Base-by-base conservation (phyloP, 1,140 invertebrate species). In the Drosophila watanabei region DNA sequence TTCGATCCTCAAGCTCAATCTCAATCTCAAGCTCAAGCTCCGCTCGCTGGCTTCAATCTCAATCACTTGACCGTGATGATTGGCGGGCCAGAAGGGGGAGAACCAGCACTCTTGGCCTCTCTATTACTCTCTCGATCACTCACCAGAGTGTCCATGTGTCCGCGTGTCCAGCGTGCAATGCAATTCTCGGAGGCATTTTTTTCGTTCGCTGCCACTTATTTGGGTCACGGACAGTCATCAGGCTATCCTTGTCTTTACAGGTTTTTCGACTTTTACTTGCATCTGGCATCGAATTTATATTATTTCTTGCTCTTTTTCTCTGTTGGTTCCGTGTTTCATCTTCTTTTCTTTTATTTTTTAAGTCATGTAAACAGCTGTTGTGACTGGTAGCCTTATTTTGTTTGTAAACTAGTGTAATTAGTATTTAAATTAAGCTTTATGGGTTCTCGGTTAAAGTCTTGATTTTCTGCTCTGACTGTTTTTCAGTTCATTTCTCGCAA, bases 231-330 rank as follows among this genome's bases (percentile, higher is more conserved):
- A 89, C 85, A 89, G 86, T 88, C 82, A 75, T 89, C 82, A 66
- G 63, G 35, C 32, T 18, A 45, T 41, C 20, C 20, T 13, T 49
- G 43, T 45, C 68, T 81, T 49, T 82, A 90, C 85, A 90, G 85
- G 85, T 89, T 90, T 90, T 89, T 89, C 85, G 85, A 89, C 85
- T 89, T 89, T 89, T 89, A 89, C 85, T 89, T 89, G 86, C 84
- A 68, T 70, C 78, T 76, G 56, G 64, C 78, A 75, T 64, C 35
- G 54, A 48, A 37, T 33, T 45, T n/a, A 5, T 45, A 1, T 16
- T 51, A 56, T 51, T 45, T 43, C 39, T 45, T 33, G 16, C 18
- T 58, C 14, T 48, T 30, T 30, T 41, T 11, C 48, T 62, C 63
- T 69, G 24, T 78, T 70, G 85, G 82, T 89, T 89, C 86, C 86